Evolutionary conservation across 2,113 vertebrate genomes (phyloP).

Genomic region (Origma solitaria): DNA sequence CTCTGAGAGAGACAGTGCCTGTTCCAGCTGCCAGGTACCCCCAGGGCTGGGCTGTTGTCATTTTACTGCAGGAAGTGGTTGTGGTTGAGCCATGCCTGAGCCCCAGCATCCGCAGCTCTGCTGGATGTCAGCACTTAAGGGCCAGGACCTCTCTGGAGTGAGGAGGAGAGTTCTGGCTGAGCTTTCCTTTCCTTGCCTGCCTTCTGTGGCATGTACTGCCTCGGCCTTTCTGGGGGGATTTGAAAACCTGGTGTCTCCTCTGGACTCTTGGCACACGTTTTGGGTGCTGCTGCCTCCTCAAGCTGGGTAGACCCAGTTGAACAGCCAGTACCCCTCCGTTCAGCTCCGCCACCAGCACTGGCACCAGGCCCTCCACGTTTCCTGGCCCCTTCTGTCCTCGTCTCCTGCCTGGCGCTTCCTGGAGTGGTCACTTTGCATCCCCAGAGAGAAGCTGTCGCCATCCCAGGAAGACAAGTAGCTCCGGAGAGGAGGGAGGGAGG

Average conservation of each 20-base stretch:
- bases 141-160: not conserved
- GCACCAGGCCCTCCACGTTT: not conserved
- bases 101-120: not conserved
- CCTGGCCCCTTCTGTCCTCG: not conserved
- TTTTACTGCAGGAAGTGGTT: not conserved
- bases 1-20: not conserved
- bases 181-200: not conserved
- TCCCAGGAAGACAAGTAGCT: accelerated
- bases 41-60: not conserved
- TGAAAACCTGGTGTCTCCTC: not conserved
- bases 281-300: not conserved
- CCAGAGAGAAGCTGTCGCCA: not conserved
- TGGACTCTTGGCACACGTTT: not conserved
- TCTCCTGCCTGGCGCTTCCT: not conserved
- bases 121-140: not conserved
- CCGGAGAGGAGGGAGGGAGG: not conserved
- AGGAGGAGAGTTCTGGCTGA: not conserved
- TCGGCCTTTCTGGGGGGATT: not conserved
- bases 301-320: not conserved
- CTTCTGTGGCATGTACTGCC: not conserved
- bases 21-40: not conserved
- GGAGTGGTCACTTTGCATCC: not conserved
- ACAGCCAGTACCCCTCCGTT: not conserved
- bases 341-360: not conserved
- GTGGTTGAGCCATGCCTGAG: not conserved